Evolutionary conservation across 2,797 vertebrate species (phyloP).

Genomic region (Melanotaenia maccullochi): DNA sequence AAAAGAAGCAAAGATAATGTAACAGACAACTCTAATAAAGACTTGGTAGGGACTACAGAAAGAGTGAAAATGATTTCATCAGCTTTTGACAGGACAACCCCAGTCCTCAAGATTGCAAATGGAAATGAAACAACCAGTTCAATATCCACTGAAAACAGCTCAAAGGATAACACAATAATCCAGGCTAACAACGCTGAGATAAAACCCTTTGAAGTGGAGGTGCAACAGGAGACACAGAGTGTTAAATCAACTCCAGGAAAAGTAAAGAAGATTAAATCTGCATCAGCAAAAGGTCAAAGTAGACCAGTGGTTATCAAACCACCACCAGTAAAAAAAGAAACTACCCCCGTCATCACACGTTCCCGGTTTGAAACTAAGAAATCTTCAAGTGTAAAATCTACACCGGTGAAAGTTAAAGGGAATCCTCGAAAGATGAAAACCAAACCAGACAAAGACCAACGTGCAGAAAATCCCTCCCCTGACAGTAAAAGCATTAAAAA

Average conservation of each 20-base stretch:
- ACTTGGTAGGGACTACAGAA: conserved; percentile 14
- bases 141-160: neutral
- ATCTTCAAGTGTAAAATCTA: conserved; percentile 20
- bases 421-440: conserved; percentile 29
- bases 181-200: conserved; percentile 21
- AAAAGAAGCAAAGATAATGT: conserved; percentile 3
- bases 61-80: conserved; percentile 22
- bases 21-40: conserved; percentile 20
- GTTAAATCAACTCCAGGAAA: conserved; percentile 33
- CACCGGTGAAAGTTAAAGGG: conserved; percentile 35
- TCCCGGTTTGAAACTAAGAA: conserved; percentile 18
- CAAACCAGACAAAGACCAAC: conserved; percentile 23
- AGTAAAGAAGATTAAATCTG: conserved; percentile 29
- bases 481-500: conserved; percentile 31
- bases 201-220: conserved; percentile 24
- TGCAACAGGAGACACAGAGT: conserved; percentile 19
- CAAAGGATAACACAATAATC: conserved; percentile 22
- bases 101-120: conserved; percentile 26
- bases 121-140: conserved; percentile 21
- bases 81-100: conserved; percentile 17
- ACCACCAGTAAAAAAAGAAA: conserved; percentile 8
- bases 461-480: conserved; percentile 15
- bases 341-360: neutral
- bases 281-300: conserved; percentile 27
- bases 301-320: conserved; percentile 26